A percentile compares a stretch with the other conserved stretches of the same genome.
Evolutionary conservation across 1,140 invertebrate genomes (phyloP).

Genomic region (Hormaphis cornu): DNA sequence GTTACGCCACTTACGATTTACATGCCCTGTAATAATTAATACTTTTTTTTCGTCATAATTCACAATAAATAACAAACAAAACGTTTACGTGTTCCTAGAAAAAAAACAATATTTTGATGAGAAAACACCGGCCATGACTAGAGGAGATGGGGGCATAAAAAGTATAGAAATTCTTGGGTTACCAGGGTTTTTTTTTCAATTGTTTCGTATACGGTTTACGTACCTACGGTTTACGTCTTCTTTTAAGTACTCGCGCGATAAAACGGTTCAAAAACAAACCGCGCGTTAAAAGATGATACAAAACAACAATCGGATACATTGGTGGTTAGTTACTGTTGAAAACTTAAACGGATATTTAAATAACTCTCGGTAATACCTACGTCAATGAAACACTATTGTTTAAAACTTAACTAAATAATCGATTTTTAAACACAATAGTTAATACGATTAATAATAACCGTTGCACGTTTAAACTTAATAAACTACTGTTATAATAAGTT

Average conservation of each 20-base stretch:
- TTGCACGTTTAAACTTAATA: neutral
- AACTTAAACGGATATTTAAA: slow-evolving; percentile 16
- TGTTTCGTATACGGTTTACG: neutral
- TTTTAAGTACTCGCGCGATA: neutral
- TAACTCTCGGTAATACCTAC: neutral
- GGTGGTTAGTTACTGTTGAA: neutral
- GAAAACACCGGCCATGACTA: slow-evolving; percentile 20
- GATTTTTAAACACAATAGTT: neutral
- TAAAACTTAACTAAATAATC: slow-evolving; percentile 23
- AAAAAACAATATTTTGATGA: slow-evolving; percentile 14
- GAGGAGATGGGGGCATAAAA: slow-evolving; percentile 6
- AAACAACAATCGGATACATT: neutral
- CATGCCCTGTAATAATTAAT: slow-evolving; percentile 14
- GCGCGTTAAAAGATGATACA: neutral
- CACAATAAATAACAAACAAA: slow-evolving; percentile 28
- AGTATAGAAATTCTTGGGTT: neutral
- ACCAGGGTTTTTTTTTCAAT: neutral
- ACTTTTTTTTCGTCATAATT: slow-evolving; percentile 18
- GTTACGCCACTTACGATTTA: slow-evolving; percentile 8
- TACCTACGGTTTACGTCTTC: too few relatives aligned
- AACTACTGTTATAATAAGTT: slow-evolving; percentile 9
- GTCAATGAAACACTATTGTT: neutral
- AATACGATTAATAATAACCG: neutral
- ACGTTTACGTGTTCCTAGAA: slow-evolving; percentile 15
- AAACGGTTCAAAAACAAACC: neutral